Evolutionary conservation across 2,888 invertebrate genomes (phyloP), one percentile per base, ranked within the genome.

Genomic region (Dorcus hopei): DNA sequence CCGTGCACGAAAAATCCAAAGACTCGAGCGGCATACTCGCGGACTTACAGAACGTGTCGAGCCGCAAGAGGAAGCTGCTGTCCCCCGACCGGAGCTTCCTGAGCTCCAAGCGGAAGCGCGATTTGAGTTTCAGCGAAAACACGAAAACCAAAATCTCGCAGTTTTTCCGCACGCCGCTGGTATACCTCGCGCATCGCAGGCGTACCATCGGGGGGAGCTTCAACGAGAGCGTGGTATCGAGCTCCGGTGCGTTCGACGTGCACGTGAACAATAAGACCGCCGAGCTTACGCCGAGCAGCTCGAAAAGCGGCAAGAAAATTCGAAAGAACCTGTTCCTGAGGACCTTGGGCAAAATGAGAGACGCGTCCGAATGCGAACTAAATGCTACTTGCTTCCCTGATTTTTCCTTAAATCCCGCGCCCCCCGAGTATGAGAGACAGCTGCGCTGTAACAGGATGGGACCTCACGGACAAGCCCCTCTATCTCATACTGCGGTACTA

Each of bases 381-480:
- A 78, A 78, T 62, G 68, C 69, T 38, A 75, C 72, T 61, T 77
- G 77, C 68, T 77, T 77, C 61, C 76, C 77, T 38, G 75, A 76
- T 59, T 71, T 77, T 62, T 75, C 75, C 73, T 57, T 71, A 9
- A 68, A 70, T 70, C 71, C 75, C 50, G 41, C 26, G 7, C 26
- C 26, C 26, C 57, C 61, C 56, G 54, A 54, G 23, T 52, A 47
- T 58, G 70, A 68, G 60, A 56, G 61, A 59, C 66, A 58, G 69
- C 68, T 70, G 68, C 70, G 70, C 66, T 62, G 66, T 61, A 62
- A 57, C 53, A 62, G 63, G 63, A 58, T 23, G 72, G 72, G 74
- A 51, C 63, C 70, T 63, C 70, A 72, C 65, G 72, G 73, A 69
- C 68, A 70, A 68, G 67, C 74, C 66, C 70, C 72, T 65, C 66